These are phyloP conservation scores for Gyrodactylus salaris DNA, from an alignment of 1,140 invertebrate genomes.

Conservation along the genomic window DNA sequence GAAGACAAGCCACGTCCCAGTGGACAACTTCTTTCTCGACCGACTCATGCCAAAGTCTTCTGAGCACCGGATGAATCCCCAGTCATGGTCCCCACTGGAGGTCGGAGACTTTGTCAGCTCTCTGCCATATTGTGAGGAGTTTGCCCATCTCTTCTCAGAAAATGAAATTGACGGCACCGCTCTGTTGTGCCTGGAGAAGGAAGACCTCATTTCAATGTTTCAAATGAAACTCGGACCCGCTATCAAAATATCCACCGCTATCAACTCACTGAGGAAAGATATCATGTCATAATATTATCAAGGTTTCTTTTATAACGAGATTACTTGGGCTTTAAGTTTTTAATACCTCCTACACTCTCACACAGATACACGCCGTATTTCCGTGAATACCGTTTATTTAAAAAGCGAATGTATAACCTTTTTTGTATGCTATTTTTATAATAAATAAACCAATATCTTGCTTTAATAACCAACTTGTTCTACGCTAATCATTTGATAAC, in stretches of 20 bases:
- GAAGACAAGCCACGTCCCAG: background rate
- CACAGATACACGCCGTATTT: too few relatives aligned
- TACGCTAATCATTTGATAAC: too few relatives aligned
- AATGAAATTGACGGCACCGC: conserved; percentile 5
- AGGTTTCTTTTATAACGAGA: too few relatives aligned
- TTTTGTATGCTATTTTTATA: too few relatives aligned
- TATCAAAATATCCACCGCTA: background rate
- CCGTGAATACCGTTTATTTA: too few relatives aligned
- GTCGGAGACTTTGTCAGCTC: background rate
- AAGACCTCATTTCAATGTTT: background rate
- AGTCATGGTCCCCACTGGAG: background rate
- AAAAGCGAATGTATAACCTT: too few relatives aligned
- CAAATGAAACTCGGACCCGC: conserved; percentile 2
- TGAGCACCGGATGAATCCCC: background rate
- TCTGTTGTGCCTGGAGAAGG: conserved; percentile 1
- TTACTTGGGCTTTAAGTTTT: too few relatives aligned
- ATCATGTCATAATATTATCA: background rate
- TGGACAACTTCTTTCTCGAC: background rate
- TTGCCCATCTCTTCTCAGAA: background rate
- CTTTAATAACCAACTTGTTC: too few relatives aligned
- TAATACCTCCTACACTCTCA: too few relatives aligned
- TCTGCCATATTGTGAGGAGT: background rate
- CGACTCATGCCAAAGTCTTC: background rate
- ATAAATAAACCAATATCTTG: too few relatives aligned
- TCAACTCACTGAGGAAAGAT: background rate